A percentile compares a stretch with the other conserved stretches of the same genome.
Conservation (phyloP, 2,797 vertebrate species). For the Sternotherus odoratus region DNA sequence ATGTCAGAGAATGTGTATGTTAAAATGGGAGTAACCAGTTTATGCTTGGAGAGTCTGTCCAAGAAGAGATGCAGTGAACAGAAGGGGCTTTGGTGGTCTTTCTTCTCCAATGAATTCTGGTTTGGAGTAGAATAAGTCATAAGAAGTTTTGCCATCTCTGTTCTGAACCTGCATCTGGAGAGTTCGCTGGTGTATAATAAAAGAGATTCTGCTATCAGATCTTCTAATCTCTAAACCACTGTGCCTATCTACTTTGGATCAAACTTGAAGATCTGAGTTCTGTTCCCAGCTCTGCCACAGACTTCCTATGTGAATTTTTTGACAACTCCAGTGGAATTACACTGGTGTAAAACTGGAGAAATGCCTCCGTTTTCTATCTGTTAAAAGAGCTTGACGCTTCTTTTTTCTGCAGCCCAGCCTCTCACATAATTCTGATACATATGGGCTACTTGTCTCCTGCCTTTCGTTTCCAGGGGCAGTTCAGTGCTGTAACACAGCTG, state of each 20-base stretch:
- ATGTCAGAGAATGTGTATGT: neutral
- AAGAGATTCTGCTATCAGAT: neutral
- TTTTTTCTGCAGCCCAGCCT: neutral
- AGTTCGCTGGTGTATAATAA: neutral
- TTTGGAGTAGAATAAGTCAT: neutral
- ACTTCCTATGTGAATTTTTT: neutral
- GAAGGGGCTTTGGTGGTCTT: neutral
- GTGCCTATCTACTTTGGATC: neutral
- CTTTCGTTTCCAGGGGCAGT: neutral
- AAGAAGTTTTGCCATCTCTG: neutral
- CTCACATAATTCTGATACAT: neutral
- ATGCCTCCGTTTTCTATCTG: neutral
- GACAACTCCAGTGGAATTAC: neutral
- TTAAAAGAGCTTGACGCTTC: neutral
- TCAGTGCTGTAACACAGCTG: neutral
- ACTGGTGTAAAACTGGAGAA: neutral
- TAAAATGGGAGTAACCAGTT: rapidly evolving
- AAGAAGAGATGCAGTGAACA: neutral
- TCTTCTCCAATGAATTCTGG: neutral
- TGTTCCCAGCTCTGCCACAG: neutral
- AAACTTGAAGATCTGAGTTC: neutral
- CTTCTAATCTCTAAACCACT: neutral
- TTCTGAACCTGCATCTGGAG: neutral
- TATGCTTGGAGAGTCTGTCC: neutral
- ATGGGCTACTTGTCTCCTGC: neutral